Percentiles rank a stretch among this genome's conserved stretches.
Conservation (phyloP, 2,797 vertebrate genomes). For the Chelon labrosus region DNA sequence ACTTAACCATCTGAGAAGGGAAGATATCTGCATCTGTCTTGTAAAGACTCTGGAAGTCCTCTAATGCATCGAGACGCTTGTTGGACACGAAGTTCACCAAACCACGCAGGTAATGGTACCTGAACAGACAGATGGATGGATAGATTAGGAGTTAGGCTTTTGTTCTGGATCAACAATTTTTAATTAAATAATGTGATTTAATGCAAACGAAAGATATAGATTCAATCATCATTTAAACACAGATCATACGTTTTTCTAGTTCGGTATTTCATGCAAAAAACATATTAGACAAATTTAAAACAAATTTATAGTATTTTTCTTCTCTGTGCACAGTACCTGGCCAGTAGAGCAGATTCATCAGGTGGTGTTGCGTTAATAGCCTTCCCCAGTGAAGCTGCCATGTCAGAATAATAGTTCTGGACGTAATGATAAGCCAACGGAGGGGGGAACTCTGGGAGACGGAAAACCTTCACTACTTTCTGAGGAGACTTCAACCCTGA, state of each 20-base stretch:
- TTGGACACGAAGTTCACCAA: constrained; percentile 90
- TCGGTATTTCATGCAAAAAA: too few species aligned
- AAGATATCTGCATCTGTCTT: constrained; percentile 95
- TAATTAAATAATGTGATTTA: too few species aligned
- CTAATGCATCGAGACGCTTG: constrained; percentile 89
- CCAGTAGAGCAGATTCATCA: constrained; percentile 89
- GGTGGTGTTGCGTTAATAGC: constrained; percentile 84
- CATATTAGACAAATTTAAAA: not conserved
- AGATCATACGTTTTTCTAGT: too few species aligned
- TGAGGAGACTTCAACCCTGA: constrained; percentile 80
- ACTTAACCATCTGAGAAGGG: constrained; percentile 90
- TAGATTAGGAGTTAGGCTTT: not conserved
- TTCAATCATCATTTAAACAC: too few species aligned
- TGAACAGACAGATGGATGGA: constrained; percentile 51
- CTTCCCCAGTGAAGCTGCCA: constrained; percentile 86
- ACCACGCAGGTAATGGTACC: constrained; percentile 95
- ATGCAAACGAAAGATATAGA: too few species aligned
- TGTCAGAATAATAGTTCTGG: constrained; percentile 90
- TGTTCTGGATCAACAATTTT: too few species aligned
- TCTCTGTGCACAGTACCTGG: constrained; percentile 79
- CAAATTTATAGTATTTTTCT: not conserved
- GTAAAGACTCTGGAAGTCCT: constrained; percentile 95
- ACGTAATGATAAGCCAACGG: constrained; percentile 91
- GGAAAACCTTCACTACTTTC: constrained; percentile 85
- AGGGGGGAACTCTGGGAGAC: constrained; percentile 93